phyloP scores from a whole-genome alignment of 2,888 invertebrate species.

The Cataglyphis altisquamis region DNA sequence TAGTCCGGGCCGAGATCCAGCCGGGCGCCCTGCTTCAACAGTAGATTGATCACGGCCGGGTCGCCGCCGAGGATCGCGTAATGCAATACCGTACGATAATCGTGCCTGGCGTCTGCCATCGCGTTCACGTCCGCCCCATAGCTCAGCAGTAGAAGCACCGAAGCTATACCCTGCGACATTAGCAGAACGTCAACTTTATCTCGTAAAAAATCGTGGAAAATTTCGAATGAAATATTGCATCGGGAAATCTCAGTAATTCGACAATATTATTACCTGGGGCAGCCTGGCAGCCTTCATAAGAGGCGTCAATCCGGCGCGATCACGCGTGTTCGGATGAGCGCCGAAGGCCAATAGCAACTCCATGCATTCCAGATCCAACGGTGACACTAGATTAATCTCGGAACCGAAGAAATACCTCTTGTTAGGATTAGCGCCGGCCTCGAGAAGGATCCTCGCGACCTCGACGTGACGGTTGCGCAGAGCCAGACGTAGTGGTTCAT shows the following conservation, averaged over 20 bases:
- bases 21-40: constrained; percentile 94
- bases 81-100: constrained; percentile 95
- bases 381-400: constrained; percentile 95
- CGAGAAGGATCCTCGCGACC: constrained; percentile 91
- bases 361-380: constrained; percentile 92
- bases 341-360: constrained; percentile 94
- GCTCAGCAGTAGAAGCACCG: constrained; percentile 91
- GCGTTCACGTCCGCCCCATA: constrained; percentile 95
- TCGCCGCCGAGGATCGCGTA: constrained; percentile 94
- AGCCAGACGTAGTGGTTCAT: constrained; percentile 96
- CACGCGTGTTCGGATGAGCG: constrained; percentile 95
- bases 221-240: not conserved
- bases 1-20: constrained; percentile 89
- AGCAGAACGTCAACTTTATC: no score
- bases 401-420: constrained; percentile 96
- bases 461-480: constrained; percentile 94
- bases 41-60: constrained; percentile 90
- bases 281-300: constrained; percentile 96
- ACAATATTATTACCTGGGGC: constrained; percentile 88
- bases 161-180: constrained; percentile 89
- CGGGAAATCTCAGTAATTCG: no score
- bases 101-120: constrained; percentile 94
- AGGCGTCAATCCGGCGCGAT: constrained; percentile 95
- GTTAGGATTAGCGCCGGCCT: constrained; percentile 96
- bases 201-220: not conserved